Conservation (phyloP, 2,797 vertebrate genomes). For the Protonibea diacanthus region DNA sequence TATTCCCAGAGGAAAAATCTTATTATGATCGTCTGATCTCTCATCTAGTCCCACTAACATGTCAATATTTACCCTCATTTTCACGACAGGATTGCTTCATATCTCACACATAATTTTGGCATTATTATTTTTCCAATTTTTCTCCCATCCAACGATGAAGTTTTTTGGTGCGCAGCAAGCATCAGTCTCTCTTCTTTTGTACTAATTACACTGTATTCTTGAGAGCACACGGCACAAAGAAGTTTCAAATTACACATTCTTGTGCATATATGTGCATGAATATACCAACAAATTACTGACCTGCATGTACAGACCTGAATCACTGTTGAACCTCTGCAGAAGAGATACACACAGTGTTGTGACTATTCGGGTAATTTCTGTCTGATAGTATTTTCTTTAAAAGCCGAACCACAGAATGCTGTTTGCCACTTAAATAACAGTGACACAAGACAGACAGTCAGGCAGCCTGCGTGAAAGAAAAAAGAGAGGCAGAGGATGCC, state of each 20-base stretch:
- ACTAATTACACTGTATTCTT: neutral
- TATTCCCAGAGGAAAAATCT: neutral
- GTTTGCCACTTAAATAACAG: constrained; percentile 69
- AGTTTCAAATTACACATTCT: neutral
- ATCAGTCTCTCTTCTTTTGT: neutral
- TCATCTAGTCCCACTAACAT: neutral
- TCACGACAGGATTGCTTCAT: neutral
- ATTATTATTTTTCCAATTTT: neutral
- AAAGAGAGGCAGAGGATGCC: constrained; percentile 41
- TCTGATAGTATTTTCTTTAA: constrained; percentile 56
- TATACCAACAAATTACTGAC: neutral
- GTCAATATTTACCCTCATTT: neutral
- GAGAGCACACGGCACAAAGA: neutral
- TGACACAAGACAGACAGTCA: constrained; percentile 62
- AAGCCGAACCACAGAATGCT: constrained; percentile 56
- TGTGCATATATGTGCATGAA: neutral
- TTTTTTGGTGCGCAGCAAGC: neutral
- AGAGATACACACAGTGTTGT: constrained; percentile 59
- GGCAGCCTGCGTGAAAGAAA: constrained; percentile 37
- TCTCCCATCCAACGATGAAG: neutral
- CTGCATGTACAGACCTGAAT: neutral
- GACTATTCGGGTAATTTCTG: constrained; percentile 50
- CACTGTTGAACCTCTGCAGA: no score
- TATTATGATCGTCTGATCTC: neutral
- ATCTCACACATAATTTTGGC: neutral